Evolutionary conservation across 2,797 vertebrate genomes (phyloP).

Genomic region (Leptatherina wallacei): DNA sequence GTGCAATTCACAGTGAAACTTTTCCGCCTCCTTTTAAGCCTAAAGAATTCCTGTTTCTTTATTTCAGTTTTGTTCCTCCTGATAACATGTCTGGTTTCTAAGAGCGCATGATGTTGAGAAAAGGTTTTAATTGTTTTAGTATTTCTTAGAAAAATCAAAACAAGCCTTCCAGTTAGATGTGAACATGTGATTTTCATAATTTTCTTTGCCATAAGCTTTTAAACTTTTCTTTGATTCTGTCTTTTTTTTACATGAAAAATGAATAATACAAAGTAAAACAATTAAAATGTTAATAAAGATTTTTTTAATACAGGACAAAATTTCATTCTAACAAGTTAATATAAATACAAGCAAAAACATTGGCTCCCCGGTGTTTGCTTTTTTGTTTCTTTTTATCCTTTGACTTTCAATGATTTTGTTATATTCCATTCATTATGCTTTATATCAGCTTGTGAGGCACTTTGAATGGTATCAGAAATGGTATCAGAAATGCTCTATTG

Average conservation of each 20-base stretch:
- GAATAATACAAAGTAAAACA: neutral
- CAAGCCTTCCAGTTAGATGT: neutral
- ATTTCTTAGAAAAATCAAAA: neutral
- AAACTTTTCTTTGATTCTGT: neutral
- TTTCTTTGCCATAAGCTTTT: neutral
- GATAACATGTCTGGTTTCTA: conserved; percentile 17
- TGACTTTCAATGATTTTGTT: neutral
- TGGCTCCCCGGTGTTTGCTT: neutral
- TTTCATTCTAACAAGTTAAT: neutral
- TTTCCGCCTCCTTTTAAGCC: conserved; percentile 48
- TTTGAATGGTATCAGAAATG: neutral
- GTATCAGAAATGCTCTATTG: neutral
- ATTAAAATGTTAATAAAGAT: neutral
- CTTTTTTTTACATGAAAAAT: neutral
- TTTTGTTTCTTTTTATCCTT: neutral
- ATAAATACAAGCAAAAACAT: neutral
- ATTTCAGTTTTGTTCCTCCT: conserved; percentile 40
- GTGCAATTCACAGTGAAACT: conserved; percentile 56
- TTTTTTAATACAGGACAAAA: neutral
- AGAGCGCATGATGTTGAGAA: neutral
- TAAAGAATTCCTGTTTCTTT: conserved; percentile 28
- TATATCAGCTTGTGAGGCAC: neutral
- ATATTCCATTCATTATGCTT: neutral
- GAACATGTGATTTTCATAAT: neutral
- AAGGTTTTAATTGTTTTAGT: neutral